These are phyloP conservation scores for Gisinianus flammeolus DNA, from an alignment of 2,888 invertebrate genomes.

Conservation along the genomic window DNA sequence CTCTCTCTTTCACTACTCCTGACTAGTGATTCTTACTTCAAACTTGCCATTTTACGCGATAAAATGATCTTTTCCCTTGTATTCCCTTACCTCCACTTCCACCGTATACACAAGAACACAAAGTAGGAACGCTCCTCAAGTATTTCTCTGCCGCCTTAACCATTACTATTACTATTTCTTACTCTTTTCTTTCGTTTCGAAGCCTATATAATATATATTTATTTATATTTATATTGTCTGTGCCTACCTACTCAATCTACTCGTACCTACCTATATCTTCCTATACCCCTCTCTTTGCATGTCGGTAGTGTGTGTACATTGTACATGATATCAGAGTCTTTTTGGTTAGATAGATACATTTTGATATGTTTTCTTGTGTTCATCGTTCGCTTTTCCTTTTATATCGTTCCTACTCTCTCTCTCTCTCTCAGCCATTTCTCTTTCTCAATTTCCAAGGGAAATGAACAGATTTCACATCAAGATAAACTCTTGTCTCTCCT, in stretches of 20 bases:
- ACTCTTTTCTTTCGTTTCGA: not conserved
- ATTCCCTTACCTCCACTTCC: constrained; percentile 24
- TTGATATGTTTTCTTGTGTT: constrained; percentile 9
- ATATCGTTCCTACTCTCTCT: not conserved
- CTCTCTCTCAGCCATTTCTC: constrained; percentile 44
- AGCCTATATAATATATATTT: not conserved
- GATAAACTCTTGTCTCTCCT: constrained; percentile 51
- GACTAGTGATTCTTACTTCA: not conserved
- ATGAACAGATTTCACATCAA: constrained; percentile 55
- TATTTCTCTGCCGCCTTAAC: not conserved
- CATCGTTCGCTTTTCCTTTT: not conserved
- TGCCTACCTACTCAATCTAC: not conserved
- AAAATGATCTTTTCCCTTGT: constrained; percentile 13
- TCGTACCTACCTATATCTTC: not conserved
- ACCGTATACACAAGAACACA: not conserved
- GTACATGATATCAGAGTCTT: not conserved
- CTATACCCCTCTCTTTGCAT: not conserved
- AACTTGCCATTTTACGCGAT: not conserved
- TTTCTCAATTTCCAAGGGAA: constrained; percentile 56
- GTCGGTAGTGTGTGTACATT: not conserved
- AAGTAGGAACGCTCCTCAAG: too few species aligned
- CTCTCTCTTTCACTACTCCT: not conserved
- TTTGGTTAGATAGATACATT: constrained; percentile 17
- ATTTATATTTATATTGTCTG: not conserved
- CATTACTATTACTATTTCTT: not conserved